phyloP scores from a whole-genome alignment of 2,888 invertebrate species.

The Andricus curvator region DNA sequence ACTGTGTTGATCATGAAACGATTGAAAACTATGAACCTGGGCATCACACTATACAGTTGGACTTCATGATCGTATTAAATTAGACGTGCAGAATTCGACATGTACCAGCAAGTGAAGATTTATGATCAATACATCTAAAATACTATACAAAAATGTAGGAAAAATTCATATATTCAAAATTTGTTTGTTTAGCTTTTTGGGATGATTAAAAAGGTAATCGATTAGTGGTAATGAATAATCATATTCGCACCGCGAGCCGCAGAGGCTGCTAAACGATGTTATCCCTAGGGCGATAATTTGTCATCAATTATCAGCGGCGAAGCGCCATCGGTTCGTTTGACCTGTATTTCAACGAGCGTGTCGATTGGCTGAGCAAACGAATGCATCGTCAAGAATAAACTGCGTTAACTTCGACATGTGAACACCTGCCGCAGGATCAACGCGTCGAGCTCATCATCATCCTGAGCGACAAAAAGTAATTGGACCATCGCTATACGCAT shows the following conservation, averaged over 20 bases:
- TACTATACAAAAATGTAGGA: background rate
- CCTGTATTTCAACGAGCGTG: constrained; percentile 33
- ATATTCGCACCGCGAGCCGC: constrained; percentile 19
- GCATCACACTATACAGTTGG: too few relatives aligned
- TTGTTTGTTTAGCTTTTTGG: background rate
- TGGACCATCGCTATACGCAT: constrained; percentile 3
- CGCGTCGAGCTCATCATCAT: constrained; percentile 20
- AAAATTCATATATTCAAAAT: background rate
- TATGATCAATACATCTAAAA: too few relatives aligned
- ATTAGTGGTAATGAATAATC: constrained; percentile 12
- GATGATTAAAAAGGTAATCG: constrained; percentile 13
- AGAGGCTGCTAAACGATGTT: constrained; percentile 36
- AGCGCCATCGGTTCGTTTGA: constrained; percentile 30
- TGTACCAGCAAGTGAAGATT: too few relatives aligned
- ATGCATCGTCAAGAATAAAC: constrained; percentile 41
- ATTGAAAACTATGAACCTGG: too few relatives aligned
- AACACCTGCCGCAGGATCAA: constrained; percentile 24
- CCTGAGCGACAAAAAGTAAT: constrained; percentile 24
- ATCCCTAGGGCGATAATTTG: constrained; percentile 37
- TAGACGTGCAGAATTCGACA: too few relatives aligned
- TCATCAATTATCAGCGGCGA: constrained; percentile 32
- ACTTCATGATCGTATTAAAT: too few relatives aligned
- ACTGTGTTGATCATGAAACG: too few relatives aligned
- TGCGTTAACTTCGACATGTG: constrained; percentile 25
- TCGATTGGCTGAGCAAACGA: constrained; percentile 39